phyloP scores from a whole-genome alignment of 2,113 vertebrate genomes.

The Mohoua ochrocephala region DNA sequence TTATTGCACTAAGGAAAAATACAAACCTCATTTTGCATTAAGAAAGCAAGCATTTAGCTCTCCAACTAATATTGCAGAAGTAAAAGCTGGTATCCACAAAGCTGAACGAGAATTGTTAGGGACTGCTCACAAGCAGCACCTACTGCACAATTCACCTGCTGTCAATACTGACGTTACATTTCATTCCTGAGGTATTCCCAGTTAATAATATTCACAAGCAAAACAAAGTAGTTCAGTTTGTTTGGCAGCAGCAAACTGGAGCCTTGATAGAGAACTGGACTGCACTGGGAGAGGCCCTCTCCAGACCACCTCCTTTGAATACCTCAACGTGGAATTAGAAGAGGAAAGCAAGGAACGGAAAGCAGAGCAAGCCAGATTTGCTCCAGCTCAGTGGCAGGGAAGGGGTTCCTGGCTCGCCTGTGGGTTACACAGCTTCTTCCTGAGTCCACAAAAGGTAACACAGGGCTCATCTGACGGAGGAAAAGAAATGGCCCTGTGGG shows the following conservation, averaged over 20 bases:
- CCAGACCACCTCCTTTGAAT: neutral
- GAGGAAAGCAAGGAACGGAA: neutral
- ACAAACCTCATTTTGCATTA: neutral
- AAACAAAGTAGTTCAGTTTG: neutral
- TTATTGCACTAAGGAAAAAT: neutral
- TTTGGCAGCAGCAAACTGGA: neutral
- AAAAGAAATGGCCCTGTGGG: neutral
- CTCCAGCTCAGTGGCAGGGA: neutral
- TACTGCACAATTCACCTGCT: neutral
- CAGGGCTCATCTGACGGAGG: neutral
- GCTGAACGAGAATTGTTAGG: neutral
- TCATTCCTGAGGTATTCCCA: neutral
- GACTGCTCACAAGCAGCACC: neutral
- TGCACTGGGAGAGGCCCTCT: neutral
- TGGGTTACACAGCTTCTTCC: neutral
- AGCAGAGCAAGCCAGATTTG: neutral
- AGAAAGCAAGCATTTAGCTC: neutral
- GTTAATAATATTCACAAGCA: neutral
- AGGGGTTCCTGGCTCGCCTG: neutral
- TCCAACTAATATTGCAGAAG: neutral
- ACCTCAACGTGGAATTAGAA: accelerated
- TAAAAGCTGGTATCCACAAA: neutral
- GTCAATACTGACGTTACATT: neutral
- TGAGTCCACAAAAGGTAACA: neutral
- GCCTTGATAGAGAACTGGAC: neutral